Evolutionary conservation across 53 echinoderm and acorn worm genomes (phyloP), one percentile per base, ranked within the genome.

Genomic region (Hippasteria phrygiana): DNA sequence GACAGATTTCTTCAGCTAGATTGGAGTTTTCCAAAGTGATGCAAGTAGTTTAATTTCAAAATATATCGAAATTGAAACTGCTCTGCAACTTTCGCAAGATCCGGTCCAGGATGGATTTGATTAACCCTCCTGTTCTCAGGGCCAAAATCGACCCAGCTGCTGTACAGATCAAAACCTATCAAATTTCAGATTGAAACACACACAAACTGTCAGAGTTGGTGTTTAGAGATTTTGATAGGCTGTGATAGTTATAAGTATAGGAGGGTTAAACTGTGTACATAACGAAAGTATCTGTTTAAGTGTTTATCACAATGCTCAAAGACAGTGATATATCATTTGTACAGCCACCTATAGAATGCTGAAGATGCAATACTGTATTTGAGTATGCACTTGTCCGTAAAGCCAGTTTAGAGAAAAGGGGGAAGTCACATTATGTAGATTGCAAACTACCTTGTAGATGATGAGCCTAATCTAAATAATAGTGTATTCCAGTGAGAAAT

Each of bases 351-450:
- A 26, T 59, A 59, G 59, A 59, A 4, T 3, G 59, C 59, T 59
- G 26, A 54, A 54, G 54, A 59, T 59, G 59, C 22, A 59, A 59
- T 59, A 59, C 59, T 59, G 59, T 59, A 59, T 24, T 59, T 59
- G 59, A 24, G 59, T 59, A 59, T 26, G 26, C 26, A 18, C 20
- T 59, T 18, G 59, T 24, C 59, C 59, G 51, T 51, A 51, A 54
- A 54, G 17, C 54, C n/a, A n/a, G n/a, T n/a, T 0, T 54, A 0
- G 17, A 16, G 17, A 4, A 54, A 10, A 18, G 20, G 26, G n/a
- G 59, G 59, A 24, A 24, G 20, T 17, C 26, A 26, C 20, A 59
- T 3, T 4, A 59, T 59, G 59, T 59, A 59, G 59, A 59, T 59
- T 22, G 22, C n/a, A 24, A 54, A 20, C 54, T 0, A 0, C 54